Base-by-base conservation (phyloP, 2,113 vertebrate genomes). In the Antechinus flavipes region DNA sequence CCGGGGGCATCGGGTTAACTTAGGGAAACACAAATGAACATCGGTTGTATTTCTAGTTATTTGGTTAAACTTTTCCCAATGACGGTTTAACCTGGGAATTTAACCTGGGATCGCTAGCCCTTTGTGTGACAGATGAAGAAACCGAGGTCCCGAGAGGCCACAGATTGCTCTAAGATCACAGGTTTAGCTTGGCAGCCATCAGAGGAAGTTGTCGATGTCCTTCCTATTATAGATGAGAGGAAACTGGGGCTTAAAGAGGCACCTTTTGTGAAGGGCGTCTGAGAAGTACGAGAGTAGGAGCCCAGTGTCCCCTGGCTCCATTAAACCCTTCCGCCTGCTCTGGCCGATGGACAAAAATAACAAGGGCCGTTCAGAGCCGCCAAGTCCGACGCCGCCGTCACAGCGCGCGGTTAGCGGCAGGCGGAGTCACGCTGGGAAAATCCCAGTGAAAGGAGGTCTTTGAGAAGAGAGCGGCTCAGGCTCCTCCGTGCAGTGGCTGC, bases 151-250 rank as follows among this genome's bases (percentile, higher is more conserved):
- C 1, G 61, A 68, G 61, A 42, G 68, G 19, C 4, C 68, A 76
- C 6, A 84, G 5, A 84, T 42, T 22, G 12, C 30, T 35, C 30
- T 68, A 3, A n/a, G 61, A n/a, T 16, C 61, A 19, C 61, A n/a
- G 61, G 35, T 68, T n/a, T n/a, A 35, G 14, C 30, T 76, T 76
- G 61, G 30, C 1, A n/a, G 35, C 30, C 4, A 4, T 1, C 7
- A 0, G 0, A 5, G 14, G 4, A 76, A 14, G 1, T n/a, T 35
- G 5, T 16, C 61, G 16, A 35, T 9, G 2, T 11, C 30, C 68
- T 84, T 42, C 35, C 2, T 84, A 42, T 84, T 8, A 42, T 16
- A 42, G 35, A 84, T 4, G 47, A 84, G 68, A 84, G 68, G 68
- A 84, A 22, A 84, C 6, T n/a, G 68, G 42, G n/a, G 14, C 35